Percentiles rank a stretch among this genome's conserved stretches.
phyloP scores from a whole-genome alignment of 1,140 invertebrate species.

The Danaus melanippus region DNA sequence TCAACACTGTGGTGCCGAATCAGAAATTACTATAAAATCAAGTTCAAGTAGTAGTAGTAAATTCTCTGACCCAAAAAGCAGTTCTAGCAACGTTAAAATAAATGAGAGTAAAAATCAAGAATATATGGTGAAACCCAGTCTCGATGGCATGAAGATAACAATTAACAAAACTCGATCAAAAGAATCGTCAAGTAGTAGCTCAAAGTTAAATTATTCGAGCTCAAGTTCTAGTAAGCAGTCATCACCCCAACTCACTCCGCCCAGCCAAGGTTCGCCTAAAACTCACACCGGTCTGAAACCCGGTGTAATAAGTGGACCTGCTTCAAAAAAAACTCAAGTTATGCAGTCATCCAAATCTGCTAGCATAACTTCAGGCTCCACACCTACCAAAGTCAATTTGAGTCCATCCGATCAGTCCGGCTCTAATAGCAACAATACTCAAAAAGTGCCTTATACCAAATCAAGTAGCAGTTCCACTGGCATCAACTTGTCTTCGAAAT shows the following conservation, averaged over 20 bases:
- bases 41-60: constrained; percentile 57
- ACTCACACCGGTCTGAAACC: constrained; percentile 88
- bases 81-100: constrained; percentile 65
- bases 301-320: constrained; percentile 85
- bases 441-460: constrained; percentile 74
- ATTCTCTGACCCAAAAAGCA: constrained; percentile 72
- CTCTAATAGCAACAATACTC: constrained; percentile 33
- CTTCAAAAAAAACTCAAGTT: constrained; percentile 82
- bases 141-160: constrained; percentile 90
- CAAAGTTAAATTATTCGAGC: constrained; percentile 58
- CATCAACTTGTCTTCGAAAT: constrained; percentile 66
- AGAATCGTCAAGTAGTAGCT: constrained; percentile 71
- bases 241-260: constrained; percentile 65
- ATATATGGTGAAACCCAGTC: constrained; percentile 89
- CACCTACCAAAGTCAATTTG: constrained; percentile 56
- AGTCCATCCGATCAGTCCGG: constrained; percentile 54
- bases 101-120: constrained; percentile 82
- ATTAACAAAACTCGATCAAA: constrained; percentile 90
- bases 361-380: constrained; percentile 50
- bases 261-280: constrained; percentile 79
- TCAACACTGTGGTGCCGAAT: constrained; percentile 75
- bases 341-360: constrained; percentile 69
- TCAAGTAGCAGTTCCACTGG: constrained; percentile 73
- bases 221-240: constrained; percentile 62
- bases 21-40: constrained; percentile 48